These are phyloP conservation scores for Rhabdornis inornatus DNA, from an alignment of 2,113 vertebrate species.

Conservation along the genomic window DNA sequence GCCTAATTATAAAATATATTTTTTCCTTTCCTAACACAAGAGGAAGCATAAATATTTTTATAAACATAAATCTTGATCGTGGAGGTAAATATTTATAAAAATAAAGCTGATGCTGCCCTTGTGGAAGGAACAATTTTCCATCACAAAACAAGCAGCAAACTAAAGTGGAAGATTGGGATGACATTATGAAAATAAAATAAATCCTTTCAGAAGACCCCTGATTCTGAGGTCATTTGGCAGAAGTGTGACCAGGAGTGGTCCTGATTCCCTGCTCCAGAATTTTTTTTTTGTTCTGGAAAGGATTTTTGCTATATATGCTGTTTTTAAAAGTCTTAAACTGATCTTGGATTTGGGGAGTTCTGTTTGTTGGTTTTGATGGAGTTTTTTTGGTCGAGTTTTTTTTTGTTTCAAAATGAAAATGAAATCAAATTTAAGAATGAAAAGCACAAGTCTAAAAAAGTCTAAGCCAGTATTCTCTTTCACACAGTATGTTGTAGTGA, in stretches of 20 bases:
- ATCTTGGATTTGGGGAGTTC: accelerated
- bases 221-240: not conserved
- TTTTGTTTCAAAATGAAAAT: not conserved
- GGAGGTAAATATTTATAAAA: not conserved
- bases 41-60: constrained; percentile 15
- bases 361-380: not conserved
- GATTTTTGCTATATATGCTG: not conserved
- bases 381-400: not conserved
- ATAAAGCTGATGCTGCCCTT: not conserved
- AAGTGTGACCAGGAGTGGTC: not conserved
- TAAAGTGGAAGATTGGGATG: not conserved
- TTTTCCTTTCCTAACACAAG: not conserved
- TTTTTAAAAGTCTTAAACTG: not conserved
- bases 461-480: not conserved
- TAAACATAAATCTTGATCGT: not conserved
- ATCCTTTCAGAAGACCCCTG: not conserved
- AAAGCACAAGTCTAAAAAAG: not conserved
- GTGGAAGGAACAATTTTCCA: not conserved
- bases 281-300: not conserved
- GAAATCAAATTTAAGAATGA: not conserved
- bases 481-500: not conserved
- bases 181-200: not conserved
- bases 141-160: not conserved
- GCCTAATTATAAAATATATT: constrained; percentile 36
- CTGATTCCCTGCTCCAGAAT: not conserved